phyloP scores from a whole-genome alignment of 2,797 vertebrate species.

The Gymnoscopelus braueri region DNA sequence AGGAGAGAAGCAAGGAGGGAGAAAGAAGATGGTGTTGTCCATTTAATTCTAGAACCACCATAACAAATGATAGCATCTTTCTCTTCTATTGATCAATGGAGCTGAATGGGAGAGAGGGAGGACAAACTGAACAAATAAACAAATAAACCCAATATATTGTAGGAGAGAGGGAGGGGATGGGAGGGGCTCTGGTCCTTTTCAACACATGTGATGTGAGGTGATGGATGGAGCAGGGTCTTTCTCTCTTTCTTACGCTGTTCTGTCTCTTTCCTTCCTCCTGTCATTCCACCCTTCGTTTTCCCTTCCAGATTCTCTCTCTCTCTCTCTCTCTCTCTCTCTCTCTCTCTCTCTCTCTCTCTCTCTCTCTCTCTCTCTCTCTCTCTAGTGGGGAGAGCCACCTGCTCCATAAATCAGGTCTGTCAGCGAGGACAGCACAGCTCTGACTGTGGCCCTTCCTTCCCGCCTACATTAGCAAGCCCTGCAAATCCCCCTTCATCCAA shows the following conservation, averaged over 20 bases:
- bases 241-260: background rate
- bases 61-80: constrained; percentile 59
- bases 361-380: constrained; percentile 46
- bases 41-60: constrained; percentile 55
- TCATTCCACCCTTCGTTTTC: background rate
- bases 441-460: constrained; percentile 60
- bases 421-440: constrained; percentile 61
- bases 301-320: constrained; percentile 9
- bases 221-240: constrained; percentile 2
- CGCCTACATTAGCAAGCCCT: constrained; percentile 61
- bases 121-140: constrained; percentile 44
- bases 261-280: background rate
- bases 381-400: constrained; percentile 75
- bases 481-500: constrained; percentile 52
- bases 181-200: background rate
- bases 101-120: constrained; percentile 36
- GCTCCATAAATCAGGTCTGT: constrained; percentile 79
- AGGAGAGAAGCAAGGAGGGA: constrained; percentile 20
- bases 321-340: constrained; percentile 23
- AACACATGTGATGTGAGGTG: background rate
- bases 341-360: constrained; percentile 38
- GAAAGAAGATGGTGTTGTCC: constrained; percentile 2
- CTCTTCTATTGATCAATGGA: constrained; percentile 50
- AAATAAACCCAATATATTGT: constrained; percentile 22
- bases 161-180: background rate